phyloP scores from a whole-genome alignment of 1,140 invertebrate genomes.

The Battus philenor region DNA sequence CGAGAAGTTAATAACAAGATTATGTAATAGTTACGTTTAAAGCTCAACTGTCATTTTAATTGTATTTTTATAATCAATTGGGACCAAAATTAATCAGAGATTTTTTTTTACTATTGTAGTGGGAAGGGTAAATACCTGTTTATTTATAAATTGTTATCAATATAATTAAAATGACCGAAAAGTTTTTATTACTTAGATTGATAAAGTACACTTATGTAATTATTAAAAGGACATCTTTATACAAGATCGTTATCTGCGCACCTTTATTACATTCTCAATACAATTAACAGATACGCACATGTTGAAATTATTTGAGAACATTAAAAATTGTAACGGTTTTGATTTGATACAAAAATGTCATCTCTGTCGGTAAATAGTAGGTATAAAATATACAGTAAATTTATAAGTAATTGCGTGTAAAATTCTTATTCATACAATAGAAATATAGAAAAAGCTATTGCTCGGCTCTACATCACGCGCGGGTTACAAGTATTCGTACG shows the following conservation, averaged over 20 bases:
- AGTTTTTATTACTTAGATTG: slow-evolving; percentile 4
- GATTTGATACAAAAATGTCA: slow-evolving; percentile 43
- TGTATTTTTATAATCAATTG: background rate
- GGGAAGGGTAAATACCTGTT: background rate
- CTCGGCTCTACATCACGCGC: slow-evolving; percentile 55
- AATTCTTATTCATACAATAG: slow-evolving; percentile 63
- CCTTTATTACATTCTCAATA: slow-evolving; percentile 5
- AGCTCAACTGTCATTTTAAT: slow-evolving; percentile 9
- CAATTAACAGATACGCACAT: slow-evolving; percentile 7
- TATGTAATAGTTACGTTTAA: slow-evolving; percentile 28
- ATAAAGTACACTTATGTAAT: slow-evolving; percentile 12
- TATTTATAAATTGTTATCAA: background rate
- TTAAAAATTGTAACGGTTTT: slow-evolving; percentile 15
- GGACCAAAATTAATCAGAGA: background rate
- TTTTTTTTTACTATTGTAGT: background rate
- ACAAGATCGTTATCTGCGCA: slow-evolving; percentile 6
- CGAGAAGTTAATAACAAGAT: slow-evolving; percentile 46
- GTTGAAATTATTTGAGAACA: slow-evolving; percentile 17
- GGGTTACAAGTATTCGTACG: slow-evolving; percentile 27
- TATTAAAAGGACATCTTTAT: slow-evolving; percentile 8
- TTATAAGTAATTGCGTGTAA: slow-evolving; percentile 58
- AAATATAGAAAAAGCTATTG: slow-evolving; percentile 71
- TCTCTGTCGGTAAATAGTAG: slow-evolving; percentile 44
- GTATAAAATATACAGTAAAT: slow-evolving; percentile 67
- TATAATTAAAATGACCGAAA: slow-evolving; percentile 6